Evolutionary conservation across 2,797 vertebrate genomes (phyloP).

Genomic region (Anguilla megastoma): DNA sequence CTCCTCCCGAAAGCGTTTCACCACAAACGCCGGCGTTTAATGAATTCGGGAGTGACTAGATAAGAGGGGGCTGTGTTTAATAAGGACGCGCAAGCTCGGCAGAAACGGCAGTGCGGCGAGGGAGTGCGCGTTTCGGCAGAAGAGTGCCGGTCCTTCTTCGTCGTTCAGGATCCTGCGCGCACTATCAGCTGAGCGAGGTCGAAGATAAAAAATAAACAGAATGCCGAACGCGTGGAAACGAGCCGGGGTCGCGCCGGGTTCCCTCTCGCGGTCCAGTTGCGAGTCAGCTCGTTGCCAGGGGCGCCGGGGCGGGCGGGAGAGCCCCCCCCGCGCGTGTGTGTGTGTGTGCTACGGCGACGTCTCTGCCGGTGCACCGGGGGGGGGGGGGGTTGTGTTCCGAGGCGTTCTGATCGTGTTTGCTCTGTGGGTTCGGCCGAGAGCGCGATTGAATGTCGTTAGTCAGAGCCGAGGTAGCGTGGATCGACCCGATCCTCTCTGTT

Average conservation of each 20-base stretch:
- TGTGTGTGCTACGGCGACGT: neutral
- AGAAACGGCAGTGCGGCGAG: neutral
- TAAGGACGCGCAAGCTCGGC: neutral
- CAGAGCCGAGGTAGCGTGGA: slow-evolving; percentile 1
- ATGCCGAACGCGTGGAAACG: neutral
- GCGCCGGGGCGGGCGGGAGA: too few species aligned
- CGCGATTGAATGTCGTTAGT: neutral
- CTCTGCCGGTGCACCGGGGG: neutral
- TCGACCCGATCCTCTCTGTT: neutral
- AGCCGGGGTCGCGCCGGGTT: neutral
- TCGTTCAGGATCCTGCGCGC: neutral
- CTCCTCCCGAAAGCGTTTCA: neutral
- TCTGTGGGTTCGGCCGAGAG: neutral
- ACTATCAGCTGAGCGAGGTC: neutral
- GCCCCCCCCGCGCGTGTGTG: neutral
- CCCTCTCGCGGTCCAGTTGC: neutral
- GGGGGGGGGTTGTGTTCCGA: neutral
- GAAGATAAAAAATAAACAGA: neutral
- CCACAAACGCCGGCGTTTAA: neutral
- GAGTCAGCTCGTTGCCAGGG: neutral
- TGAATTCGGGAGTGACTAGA: neutral
- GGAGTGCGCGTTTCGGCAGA: neutral
- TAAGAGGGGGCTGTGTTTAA: neutral
- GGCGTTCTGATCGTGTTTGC: slow-evolving; percentile 9
- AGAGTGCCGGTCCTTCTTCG: neutral